Conservation (phyloP, 2,797 vertebrate genomes). For the Dendrocincla fuliginosa region DNA sequence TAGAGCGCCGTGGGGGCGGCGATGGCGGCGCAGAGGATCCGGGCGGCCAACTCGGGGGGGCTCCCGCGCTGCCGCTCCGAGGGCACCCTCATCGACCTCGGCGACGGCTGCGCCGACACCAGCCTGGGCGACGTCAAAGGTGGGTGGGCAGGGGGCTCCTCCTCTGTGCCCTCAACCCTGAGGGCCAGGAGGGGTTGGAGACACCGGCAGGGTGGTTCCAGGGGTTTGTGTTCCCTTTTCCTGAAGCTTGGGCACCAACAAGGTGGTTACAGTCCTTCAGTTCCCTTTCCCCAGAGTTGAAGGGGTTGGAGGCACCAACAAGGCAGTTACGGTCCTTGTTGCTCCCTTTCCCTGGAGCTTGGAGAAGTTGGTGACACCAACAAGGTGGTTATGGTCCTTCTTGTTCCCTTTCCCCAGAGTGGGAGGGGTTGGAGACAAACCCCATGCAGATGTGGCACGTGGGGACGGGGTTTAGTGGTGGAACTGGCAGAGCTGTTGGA, state of each 20-base stretch:
- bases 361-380: not conserved
- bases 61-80: slow-evolving; percentile 95
- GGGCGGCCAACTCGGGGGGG: slow-evolving; percentile 84
- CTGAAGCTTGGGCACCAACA: not conserved
- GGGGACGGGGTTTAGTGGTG: not conserved
- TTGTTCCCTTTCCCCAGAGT: not conserved
- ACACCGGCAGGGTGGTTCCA: accelerated
- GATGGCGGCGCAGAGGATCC: slow-evolving; percentile 96
- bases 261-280: not conserved
- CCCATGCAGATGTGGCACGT: accelerated
- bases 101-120: slow-evolving; percentile 81
- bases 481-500: not conserved
- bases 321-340: accelerated
- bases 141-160: slow-evolving; percentile 49
- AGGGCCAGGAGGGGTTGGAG: not conserved
- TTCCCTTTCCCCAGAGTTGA: not conserved
- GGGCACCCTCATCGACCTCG: slow-evolving; percentile 90
- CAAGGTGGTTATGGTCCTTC: accelerated
- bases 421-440: too few species aligned
- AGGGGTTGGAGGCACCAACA: not conserved
- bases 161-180: not conserved
- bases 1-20: not conserved
- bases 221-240: not conserved
- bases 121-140: slow-evolving; percentile 92
- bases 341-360: not conserved